Percentiles rank a stretch among this genome's conserved stretches.
Conservation (phyloP, 2,888 invertebrate species). For the Thalpophila matura region DNA sequence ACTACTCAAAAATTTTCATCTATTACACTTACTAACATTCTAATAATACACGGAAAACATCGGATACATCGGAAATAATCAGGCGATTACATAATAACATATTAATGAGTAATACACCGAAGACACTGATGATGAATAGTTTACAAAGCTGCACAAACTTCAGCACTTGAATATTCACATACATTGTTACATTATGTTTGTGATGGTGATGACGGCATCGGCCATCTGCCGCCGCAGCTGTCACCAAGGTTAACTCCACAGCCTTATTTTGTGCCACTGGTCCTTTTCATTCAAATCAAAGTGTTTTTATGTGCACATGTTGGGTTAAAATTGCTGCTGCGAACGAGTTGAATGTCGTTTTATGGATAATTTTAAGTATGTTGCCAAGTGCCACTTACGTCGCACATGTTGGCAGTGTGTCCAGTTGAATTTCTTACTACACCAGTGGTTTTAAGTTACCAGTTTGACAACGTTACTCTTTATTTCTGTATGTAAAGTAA, state of each 20-base stretch:
- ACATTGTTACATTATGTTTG: conserved; percentile 57
- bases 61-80: conserved; percentile 5
- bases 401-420: background rate
- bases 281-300: conserved; percentile 56
- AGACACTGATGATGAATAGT: conserved; percentile 35
- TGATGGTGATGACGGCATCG: conserved; percentile 69
- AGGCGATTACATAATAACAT: conserved; percentile 4
- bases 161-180: conserved; percentile 37
- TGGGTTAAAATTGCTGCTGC: conserved; percentile 12
- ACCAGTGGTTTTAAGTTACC: too few species aligned
- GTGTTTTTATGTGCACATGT: conserved; percentile 28
- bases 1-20: background rate
- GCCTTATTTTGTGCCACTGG: conserved; percentile 56
- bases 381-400: conserved; percentile 18
- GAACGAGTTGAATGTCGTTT: conserved; percentile 27
- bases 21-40: background rate
- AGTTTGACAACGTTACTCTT: background rate
- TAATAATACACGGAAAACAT: background rate
- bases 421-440: conserved; percentile 1
- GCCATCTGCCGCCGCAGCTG: conserved; percentile 76
- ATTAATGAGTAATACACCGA: conserved; percentile 28
- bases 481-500: too few species aligned
- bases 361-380: conserved; percentile 23
- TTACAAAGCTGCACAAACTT: conserved; percentile 55
- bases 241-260: conserved; percentile 68